Conservation (phyloP, 2,888 invertebrate genomes). For the Eristalis intricaria region DNA sequence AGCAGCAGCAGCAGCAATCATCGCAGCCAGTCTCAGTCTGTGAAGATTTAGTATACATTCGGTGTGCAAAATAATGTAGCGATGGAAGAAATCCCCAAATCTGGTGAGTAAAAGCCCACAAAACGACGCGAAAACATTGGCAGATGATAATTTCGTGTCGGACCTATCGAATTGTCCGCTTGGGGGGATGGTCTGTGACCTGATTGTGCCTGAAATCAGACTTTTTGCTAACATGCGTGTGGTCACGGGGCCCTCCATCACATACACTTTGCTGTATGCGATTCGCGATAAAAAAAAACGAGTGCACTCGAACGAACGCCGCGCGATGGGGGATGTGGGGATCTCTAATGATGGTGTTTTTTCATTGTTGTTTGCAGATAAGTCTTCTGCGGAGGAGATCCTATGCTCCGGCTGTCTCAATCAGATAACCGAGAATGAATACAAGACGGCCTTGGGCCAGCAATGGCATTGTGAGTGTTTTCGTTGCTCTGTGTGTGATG, state of each 20-base stretch:
- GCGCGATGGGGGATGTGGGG: background rate
- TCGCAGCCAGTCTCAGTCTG: constrained; percentile 43
- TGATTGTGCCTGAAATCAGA: constrained; percentile 29
- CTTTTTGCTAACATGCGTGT: constrained; percentile 65
- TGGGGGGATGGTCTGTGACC: background rate
- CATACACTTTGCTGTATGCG: background rate
- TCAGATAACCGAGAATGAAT: constrained; percentile 84
- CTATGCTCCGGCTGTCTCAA: constrained; percentile 77
- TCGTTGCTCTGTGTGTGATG: constrained; percentile 95
- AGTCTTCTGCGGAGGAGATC: constrained; percentile 51
- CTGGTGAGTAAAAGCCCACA: constrained; percentile 41
- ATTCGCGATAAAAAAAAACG: background rate
- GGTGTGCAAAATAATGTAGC: constrained; percentile 62
- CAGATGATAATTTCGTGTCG: constrained; percentile 34
- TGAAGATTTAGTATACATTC: constrained; percentile 40
- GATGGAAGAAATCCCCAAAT: constrained; percentile 64
- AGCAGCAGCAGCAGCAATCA: constrained; percentile 13
- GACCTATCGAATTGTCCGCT: background rate
- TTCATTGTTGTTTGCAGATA: constrained; percentile 55
- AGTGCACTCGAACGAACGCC: background rate
- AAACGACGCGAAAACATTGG: background rate
- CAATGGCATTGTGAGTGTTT: constrained; percentile 96
- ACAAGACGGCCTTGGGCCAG: constrained; percentile 90
- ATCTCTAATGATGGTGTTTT: constrained; percentile 26
- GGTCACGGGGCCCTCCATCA: background rate